Evolutionary conservation across 2,113 vertebrate genomes (phyloP).

Genomic region (Odontesthes bonariensis): DNA sequence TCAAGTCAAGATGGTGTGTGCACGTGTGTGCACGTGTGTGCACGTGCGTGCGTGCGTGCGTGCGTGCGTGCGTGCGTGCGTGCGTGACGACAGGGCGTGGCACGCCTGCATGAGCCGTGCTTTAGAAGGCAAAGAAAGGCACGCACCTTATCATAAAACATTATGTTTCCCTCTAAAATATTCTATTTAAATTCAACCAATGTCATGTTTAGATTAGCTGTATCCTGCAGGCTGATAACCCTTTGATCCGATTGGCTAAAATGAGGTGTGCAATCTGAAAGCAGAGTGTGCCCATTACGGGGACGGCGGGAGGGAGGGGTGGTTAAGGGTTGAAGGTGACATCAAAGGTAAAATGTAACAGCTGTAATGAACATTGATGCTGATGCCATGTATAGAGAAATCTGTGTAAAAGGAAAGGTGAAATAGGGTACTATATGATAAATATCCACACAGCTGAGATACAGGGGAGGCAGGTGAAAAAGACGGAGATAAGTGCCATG

Average conservation of each 20-base stretch:
- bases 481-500: too few species aligned
- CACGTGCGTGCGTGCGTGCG: not conserved
- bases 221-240: constrained; percentile 50
- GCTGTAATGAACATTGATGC: constrained; percentile 17
- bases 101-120: constrained; percentile 35
- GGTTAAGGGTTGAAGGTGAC: constrained; percentile 6
- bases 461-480: not conserved
- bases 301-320: not conserved
- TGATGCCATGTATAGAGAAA: not conserved
- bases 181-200: constrained; percentile 63
- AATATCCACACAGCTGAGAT: not conserved
- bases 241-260: constrained; percentile 49
- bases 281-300: not conserved
- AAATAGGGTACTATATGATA: not conserved
- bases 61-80: constrained; percentile 7
- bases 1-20: constrained; percentile 52
- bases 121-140: constrained; percentile 56
- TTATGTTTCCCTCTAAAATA: constrained; percentile 44
- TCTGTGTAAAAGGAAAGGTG: not conserved
- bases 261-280: constrained; percentile 23
- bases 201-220: constrained; percentile 48
- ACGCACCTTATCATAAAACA: constrained; percentile 38
- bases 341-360: not conserved
- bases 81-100: not conserved
- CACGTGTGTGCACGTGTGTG: constrained; percentile 6